phyloP scores from a whole-genome alignment of 2,888 invertebrate genomes.

The Agrotis clavis region DNA sequence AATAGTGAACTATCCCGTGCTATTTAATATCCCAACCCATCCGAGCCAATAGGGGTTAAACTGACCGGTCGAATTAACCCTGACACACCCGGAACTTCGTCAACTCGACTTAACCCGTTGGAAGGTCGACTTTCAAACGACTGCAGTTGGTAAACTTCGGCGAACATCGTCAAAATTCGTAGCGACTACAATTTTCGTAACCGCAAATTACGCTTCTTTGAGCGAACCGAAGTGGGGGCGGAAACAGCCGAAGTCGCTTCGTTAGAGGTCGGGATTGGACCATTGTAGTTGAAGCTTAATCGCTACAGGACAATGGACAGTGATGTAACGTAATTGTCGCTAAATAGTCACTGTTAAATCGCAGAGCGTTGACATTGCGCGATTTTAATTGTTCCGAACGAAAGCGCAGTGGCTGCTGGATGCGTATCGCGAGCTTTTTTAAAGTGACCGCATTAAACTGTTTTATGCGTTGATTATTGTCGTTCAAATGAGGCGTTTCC shows the following conservation, averaged over 20 bases:
- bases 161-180: conserved; percentile 81
- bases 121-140: conserved; percentile 83
- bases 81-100: conserved; percentile 74
- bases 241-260: conserved; percentile 89
- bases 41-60: conserved; percentile 73
- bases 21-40: conserved; percentile 67
- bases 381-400: conserved; percentile 77
- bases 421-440: conserved; percentile 74
- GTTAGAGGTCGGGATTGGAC: conserved; percentile 87
- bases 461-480: conserved; percentile 85
- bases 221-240: conserved; percentile 82
- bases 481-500: conserved; percentile 81
- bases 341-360: conserved; percentile 85
- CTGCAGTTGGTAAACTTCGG: conserved; percentile 76
- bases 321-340: conserved; percentile 87
- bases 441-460: conserved; percentile 79
- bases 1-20: conserved; percentile 57
- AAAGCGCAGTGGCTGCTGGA: conserved; percentile 62
- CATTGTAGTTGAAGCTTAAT: conserved; percentile 86
- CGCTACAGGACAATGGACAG: conserved; percentile 87
- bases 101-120: conserved; percentile 76
- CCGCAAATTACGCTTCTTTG: conserved; percentile 90
- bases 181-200: conserved; percentile 82
- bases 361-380: conserved; percentile 78
- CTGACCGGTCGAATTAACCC: conserved; percentile 76